A percentile compares a stretch with the other conserved stretches of the same genome.
phyloP scores from a whole-genome alignment of 2,888 invertebrate species.

The Eulithis prunata region DNA sequence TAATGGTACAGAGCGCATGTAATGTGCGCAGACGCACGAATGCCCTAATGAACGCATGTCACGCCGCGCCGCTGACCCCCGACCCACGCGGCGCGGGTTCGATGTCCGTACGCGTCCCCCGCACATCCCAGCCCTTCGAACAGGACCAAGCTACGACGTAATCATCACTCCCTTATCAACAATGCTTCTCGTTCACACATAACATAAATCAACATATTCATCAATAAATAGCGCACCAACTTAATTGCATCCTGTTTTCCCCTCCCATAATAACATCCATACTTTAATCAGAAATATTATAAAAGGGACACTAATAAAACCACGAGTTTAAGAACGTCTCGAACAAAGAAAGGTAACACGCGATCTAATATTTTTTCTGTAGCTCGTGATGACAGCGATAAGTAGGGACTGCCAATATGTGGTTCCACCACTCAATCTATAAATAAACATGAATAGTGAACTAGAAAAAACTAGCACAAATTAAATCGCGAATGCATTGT shows the following conservation, averaged over 20 bases:
- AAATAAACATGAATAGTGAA: conserved; percentile 18
- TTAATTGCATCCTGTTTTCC: conserved; percentile 48
- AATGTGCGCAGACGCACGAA: conserved; percentile 61
- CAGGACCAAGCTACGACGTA: conserved; percentile 62
- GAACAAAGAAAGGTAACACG: conserved; percentile 39
- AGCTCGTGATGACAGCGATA: conserved; percentile 23
- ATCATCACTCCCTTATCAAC: conserved; percentile 66
- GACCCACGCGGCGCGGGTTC: conserved; percentile 81
- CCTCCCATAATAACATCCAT: conserved; percentile 36
- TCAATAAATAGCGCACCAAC: conserved; percentile 37
- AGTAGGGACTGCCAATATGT: conserved; percentile 21
- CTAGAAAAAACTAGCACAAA: conserved; percentile 9
- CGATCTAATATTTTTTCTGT: conserved; percentile 33
- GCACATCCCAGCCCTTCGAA: conserved; percentile 49
- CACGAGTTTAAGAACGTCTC: conserved; percentile 27
- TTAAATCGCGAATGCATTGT: conserved; percentile 7
- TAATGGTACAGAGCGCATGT: conserved; percentile 28
- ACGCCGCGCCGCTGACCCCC: conserved; percentile 81
- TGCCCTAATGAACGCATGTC: conserved; percentile 77
- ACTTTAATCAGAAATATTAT: conserved; percentile 28
- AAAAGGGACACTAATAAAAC: conserved; percentile 35
- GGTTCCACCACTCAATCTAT: conserved; percentile 12
- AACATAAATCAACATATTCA: conserved; percentile 40
- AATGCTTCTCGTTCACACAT: conserved; percentile 59
- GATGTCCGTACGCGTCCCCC: conserved; percentile 63